These are phyloP conservation scores for Phrynocephalus guinanensis DNA, from an alignment of 2,797 vertebrate species.

Conservation along the genomic window DNA sequence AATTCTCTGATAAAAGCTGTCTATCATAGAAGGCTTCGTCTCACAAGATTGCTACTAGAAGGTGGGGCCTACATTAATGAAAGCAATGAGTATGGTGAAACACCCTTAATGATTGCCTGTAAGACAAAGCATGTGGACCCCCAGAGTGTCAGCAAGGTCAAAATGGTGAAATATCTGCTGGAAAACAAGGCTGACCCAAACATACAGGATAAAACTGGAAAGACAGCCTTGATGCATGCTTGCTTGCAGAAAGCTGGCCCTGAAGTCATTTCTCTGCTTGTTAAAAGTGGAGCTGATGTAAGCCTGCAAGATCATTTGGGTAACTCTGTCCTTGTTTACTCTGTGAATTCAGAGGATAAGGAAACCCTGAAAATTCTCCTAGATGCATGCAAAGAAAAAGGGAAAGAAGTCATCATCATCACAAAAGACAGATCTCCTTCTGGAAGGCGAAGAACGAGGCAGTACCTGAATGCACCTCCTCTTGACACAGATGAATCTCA, in stretches of 20 bases:
- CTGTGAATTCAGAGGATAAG: conserved; percentile 85
- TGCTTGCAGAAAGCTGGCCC: conserved; percentile 85
- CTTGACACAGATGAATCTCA: conserved; percentile 77
- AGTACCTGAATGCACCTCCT: conserved; percentile 88
- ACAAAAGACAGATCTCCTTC: conserved; percentile 84
- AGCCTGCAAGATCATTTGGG: conserved; percentile 87
- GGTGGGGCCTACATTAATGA: conserved; percentile 93
- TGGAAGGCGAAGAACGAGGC: conserved; percentile 84
- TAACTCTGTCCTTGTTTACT: conserved; percentile 87
- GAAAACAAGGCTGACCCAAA: conserved; percentile 92
- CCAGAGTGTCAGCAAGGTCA: conserved; percentile 87
- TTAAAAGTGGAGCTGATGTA: conserved; percentile 85
- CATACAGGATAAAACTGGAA: conserved; percentile 93
- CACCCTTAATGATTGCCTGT: conserved; percentile 92
- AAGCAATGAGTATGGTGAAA: conserved; percentile 90
- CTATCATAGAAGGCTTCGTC: conserved; percentile 88
- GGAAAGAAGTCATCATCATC: conserved; percentile 94
- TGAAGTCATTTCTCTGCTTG: conserved; percentile 85
- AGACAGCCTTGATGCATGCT: conserved; percentile 91
- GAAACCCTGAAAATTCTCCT: conserved; percentile 86
- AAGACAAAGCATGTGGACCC: conserved; percentile 83
- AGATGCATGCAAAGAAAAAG: conserved; percentile 81
- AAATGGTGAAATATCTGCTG: conserved; percentile 91
- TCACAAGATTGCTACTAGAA: conserved; percentile 90
- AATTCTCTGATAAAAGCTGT: conserved; percentile 91